Conservation (phyloP, 2,113 vertebrate genomes). For the Paracanthobrama guichenoti region DNA sequence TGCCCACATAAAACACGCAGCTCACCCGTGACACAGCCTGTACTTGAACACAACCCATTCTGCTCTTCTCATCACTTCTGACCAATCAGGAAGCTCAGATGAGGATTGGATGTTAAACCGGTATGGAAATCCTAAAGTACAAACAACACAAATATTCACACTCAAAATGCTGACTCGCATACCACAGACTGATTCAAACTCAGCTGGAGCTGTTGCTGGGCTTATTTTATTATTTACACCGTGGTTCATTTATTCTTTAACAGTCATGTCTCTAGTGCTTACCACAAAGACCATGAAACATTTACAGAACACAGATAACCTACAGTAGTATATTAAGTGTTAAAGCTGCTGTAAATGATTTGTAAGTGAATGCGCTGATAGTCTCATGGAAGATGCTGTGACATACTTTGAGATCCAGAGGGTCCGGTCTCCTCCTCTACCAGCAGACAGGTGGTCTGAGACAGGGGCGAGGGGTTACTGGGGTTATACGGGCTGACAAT, state of each 20-base stretch:
- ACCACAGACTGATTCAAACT: background rate
- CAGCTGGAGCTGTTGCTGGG: background rate
- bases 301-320: background rate
- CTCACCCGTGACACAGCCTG: constrained; percentile 81
- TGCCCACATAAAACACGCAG: background rate
- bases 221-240: background rate
- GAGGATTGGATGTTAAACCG: constrained; percentile 88
- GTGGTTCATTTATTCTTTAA: background rate
- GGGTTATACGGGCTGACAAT: constrained; percentile 97
- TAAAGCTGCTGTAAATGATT: background rate
- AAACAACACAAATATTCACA: background rate
- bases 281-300: background rate
- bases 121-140: constrained; percentile 87
- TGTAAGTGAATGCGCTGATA: too few species aligned
- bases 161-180: background rate
- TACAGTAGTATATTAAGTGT: background rate
- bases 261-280: background rate
- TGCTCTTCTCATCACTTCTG: constrained; percentile 86
- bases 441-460: constrained; percentile 91
- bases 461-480: constrained; percentile 88
- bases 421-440: constrained; percentile 86
- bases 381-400: background rate
- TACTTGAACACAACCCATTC: constrained; percentile 96
- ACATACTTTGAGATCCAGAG: constrained; percentile 86
- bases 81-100: constrained; percentile 86